Conservation (phyloP, 2,113 vertebrate species). For the Sylvietta virens region DNA sequence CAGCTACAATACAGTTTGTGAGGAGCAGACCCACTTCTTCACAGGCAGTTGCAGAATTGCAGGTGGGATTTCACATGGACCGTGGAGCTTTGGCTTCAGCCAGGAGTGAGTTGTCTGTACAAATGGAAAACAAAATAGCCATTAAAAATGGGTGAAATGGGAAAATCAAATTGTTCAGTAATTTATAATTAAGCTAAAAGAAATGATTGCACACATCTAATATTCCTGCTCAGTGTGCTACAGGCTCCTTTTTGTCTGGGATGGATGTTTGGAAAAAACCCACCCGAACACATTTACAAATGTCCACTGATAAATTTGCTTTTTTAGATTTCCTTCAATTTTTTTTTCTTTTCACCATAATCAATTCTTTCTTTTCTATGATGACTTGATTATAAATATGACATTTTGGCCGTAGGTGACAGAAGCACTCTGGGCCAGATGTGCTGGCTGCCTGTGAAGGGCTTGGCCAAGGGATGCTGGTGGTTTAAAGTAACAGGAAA, state of each 20-base stretch:
- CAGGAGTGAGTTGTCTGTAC: neutral
- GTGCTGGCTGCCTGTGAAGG: slow-evolving; percentile 54
- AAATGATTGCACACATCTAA: neutral
- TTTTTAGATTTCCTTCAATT: neutral
- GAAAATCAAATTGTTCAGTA: neutral
- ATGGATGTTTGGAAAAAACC: neutral
- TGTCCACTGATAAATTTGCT: neutral
- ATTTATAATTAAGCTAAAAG: neutral
- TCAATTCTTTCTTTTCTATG: neutral
- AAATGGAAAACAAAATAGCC: neutral
- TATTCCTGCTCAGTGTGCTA: neutral
- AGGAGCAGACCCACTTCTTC: neutral
- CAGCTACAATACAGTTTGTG: neutral
- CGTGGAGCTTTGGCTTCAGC: neutral
- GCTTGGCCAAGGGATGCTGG: slow-evolving; percentile 38
- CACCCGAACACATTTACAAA: neutral
- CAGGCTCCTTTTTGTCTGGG: neutral
- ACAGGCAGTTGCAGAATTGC: neutral
- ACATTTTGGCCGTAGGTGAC: slow-evolving; percentile 7
- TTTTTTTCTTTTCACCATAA: neutral
- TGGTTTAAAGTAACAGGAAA: slow-evolving; percentile 74
- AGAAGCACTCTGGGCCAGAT: slow-evolving; percentile 47
- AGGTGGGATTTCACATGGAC: neutral
- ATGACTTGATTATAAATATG: neutral
- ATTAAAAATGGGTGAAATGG: neutral